Evolutionary conservation across 2,888 invertebrate genomes (phyloP).

Genomic region (Erebia aethiops): DNA sequence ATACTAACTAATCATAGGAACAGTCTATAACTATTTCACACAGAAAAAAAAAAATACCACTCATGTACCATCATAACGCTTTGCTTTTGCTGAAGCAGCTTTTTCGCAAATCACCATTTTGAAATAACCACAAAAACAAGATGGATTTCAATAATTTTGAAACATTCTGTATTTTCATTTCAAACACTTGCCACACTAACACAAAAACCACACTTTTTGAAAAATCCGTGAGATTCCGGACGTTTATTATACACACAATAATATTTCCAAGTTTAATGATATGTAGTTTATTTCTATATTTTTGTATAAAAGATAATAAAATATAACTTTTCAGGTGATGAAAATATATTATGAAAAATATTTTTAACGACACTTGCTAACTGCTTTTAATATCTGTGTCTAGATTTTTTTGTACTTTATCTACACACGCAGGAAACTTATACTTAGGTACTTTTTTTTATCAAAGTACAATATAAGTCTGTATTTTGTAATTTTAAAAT

Average conservation of each 20-base stretch:
- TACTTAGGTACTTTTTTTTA: conserved; percentile 32
- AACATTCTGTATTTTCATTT: conserved; percentile 38
- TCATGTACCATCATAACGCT: conserved; percentile 48
- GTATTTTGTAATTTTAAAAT: not conserved
- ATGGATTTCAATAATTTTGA: conserved; percentile 31
- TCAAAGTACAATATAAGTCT: not conserved
- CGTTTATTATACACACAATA: conserved; percentile 27
- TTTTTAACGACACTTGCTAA: conserved; percentile 45
- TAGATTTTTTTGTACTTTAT: conserved; percentile 70
- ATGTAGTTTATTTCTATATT: conserved; percentile 23
- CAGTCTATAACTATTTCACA: conserved; percentile 47
- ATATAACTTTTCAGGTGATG: conserved; percentile 71
- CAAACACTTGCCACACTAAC: conserved; percentile 45
- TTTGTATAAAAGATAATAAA: conserved; percentile 29
- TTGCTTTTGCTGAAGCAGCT: conserved; percentile 77
- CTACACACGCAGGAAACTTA: conserved; percentile 66
- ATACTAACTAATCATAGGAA: conserved; percentile 33
- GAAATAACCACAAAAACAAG: not conserved
- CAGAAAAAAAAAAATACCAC: conserved; percentile 32
- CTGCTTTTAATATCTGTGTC: conserved; percentile 68
- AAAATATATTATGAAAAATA: conserved; percentile 42
- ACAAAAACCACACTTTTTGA: conserved; percentile 43
- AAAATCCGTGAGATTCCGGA: conserved; percentile 70
- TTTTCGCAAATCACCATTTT: conserved; percentile 55
- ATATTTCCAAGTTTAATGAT: conserved; percentile 16